Evolutionary conservation across 1,140 invertebrate genomes (phyloP), one percentile per base, ranked within the genome.

Genomic region (Chironomus tepperi): DNA sequence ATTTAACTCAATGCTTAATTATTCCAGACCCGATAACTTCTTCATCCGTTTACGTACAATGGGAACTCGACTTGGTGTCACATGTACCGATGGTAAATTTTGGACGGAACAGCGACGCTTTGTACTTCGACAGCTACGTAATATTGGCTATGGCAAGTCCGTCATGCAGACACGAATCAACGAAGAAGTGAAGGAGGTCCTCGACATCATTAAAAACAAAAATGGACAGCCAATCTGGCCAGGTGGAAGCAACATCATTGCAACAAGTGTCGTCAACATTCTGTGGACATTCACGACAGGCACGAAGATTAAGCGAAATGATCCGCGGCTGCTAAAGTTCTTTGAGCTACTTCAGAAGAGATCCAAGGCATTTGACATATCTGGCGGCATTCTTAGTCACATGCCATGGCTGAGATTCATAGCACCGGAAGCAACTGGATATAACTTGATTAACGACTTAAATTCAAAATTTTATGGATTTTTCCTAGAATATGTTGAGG

Each of bases 21-120:
- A 3, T 47, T 47, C 2, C 7, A 81, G 92, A 75, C 93, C 92
- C 0, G 86, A 91, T 80, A 89, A 86, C 74, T 91, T 90, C 77
- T 93, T 93, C 76, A 83, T 89, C 42, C 83, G 86, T 47, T 80
- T 93, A 9, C 81, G 91, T 67, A 89, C 89, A 64, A 86, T 93
- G 80, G 91, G 91, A 24, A 86, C 87, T 43, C 83, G 7, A n/a
- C 80, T 79, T 73, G 81, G 91, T 34, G 90, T 93, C 21, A 92
- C 92, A 0, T 91, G 89, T 80, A 88, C 88, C 0, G 91, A 94
- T 75, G 92, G 93, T 0, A 78, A 85, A 8, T 78, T 89, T 7
- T 95, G 93, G 93, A 85, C 84, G 73, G 88, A 90, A 76, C 89
- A 95, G 76, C 85, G 92, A 65, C 83, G 84, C 73, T 95, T 94